These are phyloP conservation scores for Atta texana DNA, from an alignment of 1,140 invertebrate species.

Conservation along the genomic window DNA sequence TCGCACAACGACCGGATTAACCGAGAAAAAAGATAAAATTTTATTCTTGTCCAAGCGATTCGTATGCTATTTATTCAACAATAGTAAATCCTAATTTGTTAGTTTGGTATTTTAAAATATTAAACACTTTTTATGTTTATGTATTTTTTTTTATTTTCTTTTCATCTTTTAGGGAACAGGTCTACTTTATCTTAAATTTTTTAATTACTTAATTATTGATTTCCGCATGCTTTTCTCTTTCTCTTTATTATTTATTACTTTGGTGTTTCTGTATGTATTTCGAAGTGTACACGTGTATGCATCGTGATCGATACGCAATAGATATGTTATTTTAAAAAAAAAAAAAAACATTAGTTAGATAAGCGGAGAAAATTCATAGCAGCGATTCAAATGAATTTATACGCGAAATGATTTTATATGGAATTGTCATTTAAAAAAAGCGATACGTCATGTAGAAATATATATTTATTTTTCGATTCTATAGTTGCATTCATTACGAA, in stretches of 20 bases:
- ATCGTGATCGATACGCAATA: slow-evolving; percentile 50
- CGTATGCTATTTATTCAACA: background rate
- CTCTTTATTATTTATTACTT: background rate
- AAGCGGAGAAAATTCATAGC: slow-evolving; percentile 46
- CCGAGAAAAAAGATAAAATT: background rate
- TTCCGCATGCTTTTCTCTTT: background rate
- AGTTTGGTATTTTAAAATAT: background rate
- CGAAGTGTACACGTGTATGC: slow-evolving; percentile 36
- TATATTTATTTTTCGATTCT: background rate
- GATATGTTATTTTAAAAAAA: slow-evolving; percentile 49
- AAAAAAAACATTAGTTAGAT: slow-evolving; percentile 34
- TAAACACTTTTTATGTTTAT: background rate
- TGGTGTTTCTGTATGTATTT: background rate
- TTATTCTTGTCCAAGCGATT: background rate
- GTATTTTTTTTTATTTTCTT: background rate
- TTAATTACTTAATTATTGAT: background rate
- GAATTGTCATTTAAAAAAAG: background rate
- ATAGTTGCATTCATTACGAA: slow-evolving; percentile 8
- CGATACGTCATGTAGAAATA: background rate
- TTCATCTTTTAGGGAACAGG: background rate
- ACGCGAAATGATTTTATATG: slow-evolving; percentile 23
- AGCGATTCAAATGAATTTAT: background rate
- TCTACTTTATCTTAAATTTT: background rate
- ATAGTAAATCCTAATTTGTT: background rate
- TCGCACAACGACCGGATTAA: slow-evolving; percentile 37